A percentile compares a stretch with the other conserved stretches of the same genome.
phyloP scores from a whole-genome alignment of 2,888 invertebrate genomes.

The Diabrotica balteata region DNA sequence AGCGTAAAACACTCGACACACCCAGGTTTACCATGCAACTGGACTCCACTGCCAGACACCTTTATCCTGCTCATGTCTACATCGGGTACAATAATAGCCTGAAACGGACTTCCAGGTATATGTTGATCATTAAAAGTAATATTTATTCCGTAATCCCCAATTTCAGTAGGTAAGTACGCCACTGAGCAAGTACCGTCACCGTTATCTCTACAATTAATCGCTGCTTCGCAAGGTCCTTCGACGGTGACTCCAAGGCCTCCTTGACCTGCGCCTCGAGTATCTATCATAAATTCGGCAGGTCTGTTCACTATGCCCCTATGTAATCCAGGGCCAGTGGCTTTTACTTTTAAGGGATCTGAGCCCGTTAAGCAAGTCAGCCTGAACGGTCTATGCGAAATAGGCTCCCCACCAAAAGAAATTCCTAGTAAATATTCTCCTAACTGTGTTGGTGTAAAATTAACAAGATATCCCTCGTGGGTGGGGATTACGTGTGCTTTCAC shows the following conservation, averaged over 20 bases:
- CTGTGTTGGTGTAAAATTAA: constrained; percentile 81
- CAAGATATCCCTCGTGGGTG: constrained; percentile 78
- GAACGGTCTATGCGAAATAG: constrained; percentile 70
- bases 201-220: constrained; percentile 86
- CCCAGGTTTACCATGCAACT: constrained; percentile 73
- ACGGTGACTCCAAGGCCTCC: constrained; percentile 85
- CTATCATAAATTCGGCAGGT: constrained; percentile 83
- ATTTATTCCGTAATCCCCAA: constrained; percentile 85
- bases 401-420: constrained; percentile 81
- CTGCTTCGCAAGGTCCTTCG: constrained; percentile 87
- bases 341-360: constrained; percentile 74
- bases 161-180: constrained; percentile 82
- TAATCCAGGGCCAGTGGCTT: constrained; percentile 78
- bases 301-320: constrained; percentile 72
- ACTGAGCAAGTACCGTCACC: constrained; percentile 89
- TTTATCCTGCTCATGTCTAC: constrained; percentile 74
- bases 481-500: constrained; percentile 82
- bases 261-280: constrained; percentile 81
- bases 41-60: constrained; percentile 76
- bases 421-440: constrained; percentile 81
- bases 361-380: constrained; percentile 71
- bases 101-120: constrained; percentile 86
- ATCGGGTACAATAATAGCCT: constrained; percentile 70
- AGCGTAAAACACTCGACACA: constrained; percentile 36
- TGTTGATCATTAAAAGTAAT: constrained; percentile 86